Base-by-base conservation (phyloP, 2,888 invertebrate species). In the Mactromeris polynyma region DNA sequence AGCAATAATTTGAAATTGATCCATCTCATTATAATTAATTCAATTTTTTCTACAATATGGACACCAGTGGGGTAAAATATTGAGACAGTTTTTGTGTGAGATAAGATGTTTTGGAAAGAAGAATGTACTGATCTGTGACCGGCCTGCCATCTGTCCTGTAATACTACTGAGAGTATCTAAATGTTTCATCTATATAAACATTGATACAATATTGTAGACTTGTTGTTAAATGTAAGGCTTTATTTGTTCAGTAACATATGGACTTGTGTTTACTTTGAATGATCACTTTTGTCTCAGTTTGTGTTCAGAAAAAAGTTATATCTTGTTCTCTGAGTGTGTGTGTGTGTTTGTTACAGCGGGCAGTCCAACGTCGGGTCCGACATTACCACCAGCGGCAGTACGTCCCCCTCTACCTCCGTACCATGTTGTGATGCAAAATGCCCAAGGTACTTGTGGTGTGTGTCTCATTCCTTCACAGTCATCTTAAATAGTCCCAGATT, bases 331-430 rank as follows among this genome's bases (percentile, higher is more conserved):
- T 40, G 36, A 46, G 38, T 80, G 78, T 85, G n/a, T 54, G 40
- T 85, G 46, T 80, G 33, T 88, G 79, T 83, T 80, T 84, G 87
- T 81, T 83, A 42, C 84, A 84, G 83, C 42, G 80, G 84, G 84
- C 79, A 69, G 33, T 79, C 69, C 38, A 79, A 64, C 42, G 73
- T 80, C 73, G 46, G 42, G 64, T 31, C 84, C 84, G 46, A 73
- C 38, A 21, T 51, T 81, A 78, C 87, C 64, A 21, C 88, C 73
- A 86, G 90, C 92, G 77, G 86, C 91, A 84, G 91, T 92, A 69
- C 93, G 96, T 36, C 96, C 96, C 40, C 96, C 96, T 40, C 94
- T 96, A 86, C 96, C 96, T 86, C 95, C 96, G 26, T 96, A 96
- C 93, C 95, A 95, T 90, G 95, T 95, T 81, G 95, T 96, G 87